Base-by-base conservation (phyloP, 2,888 invertebrate genomes). In the Hylaea fasciaria region DNA sequence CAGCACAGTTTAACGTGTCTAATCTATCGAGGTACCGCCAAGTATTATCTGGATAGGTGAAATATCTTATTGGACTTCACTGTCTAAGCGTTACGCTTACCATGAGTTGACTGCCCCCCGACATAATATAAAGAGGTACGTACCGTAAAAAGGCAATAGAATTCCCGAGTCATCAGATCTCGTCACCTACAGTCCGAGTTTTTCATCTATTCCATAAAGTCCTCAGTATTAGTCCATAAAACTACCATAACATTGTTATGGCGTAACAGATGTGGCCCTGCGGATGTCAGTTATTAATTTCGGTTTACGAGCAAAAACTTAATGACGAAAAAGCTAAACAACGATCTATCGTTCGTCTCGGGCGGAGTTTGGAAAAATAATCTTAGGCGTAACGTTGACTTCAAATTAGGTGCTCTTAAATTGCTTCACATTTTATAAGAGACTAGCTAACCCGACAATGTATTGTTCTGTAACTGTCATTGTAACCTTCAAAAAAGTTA, bases 221-320 rank as follows among this genome's bases (percentile, higher is more conserved):
- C 57, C 58, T 55, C 53, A 60, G 67, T 73, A 69, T 68, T 66
- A 69, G 69, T 68, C 66, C 45, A 70, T 71, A 70, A 73, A 75
- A 65, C 64, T 66, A 66, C 66, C 35, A 65, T 78, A 70, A 72
- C 65, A 70, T 61, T 65, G 61, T 73, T 61, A 72, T 67, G 65
- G 57, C 66, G 68, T 72, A 71, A 69, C 76, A 77, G 69, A 76
- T 71, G 73, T 70, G 65, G 51, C 51, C 55, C 62, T 70, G 66
- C 68, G 59, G 53, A 62, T 63, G 64, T 73, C 66, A 66, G 65
- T 71, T 75, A 74, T 69, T 74, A 78, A 74, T 76, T 49, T 57
- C 46, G 22, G 70, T 76, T 76, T 74, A 78, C 70, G 70, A 60
- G 63, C 64, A 67, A 66, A 68, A 76, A 70, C 62, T 52, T 67